Evolutionary conservation across 2,888 invertebrate genomes (phyloP).

Genomic region (Andrena marginata): DNA sequence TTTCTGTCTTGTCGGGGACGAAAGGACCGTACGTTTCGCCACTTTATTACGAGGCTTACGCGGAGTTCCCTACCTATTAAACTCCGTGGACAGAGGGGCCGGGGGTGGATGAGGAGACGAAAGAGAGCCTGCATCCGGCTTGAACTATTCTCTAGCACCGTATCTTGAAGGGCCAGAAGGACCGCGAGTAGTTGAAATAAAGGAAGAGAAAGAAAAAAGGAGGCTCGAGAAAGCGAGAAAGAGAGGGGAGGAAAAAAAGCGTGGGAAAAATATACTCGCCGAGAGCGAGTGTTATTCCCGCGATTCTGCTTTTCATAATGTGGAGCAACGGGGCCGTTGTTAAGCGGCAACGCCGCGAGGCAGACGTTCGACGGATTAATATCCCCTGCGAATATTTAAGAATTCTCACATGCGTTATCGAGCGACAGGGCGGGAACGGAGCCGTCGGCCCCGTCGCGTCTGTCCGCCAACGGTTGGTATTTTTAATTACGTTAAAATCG

Average conservation of each 20-base stretch:
- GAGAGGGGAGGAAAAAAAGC: neutral
- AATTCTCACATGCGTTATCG: constrained; percentile 17
- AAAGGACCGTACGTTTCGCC: constrained; percentile 69
- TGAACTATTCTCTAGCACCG: constrained; percentile 39
- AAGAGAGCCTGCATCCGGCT: constrained; percentile 57
- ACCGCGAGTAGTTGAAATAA: constrained; percentile 19
- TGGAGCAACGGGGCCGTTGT: constrained; percentile 33
- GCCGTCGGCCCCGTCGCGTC: neutral
- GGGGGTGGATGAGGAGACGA: constrained; percentile 21
- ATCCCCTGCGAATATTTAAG: constrained; percentile 16
- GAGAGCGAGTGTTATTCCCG: neutral
- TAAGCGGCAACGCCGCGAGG: constrained; percentile 32
- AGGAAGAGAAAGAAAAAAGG: neutral
- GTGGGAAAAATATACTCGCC: neutral
- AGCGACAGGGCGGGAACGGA: too few relatives aligned
- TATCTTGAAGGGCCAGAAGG: constrained; percentile 43
- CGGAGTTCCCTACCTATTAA: constrained; percentile 71
- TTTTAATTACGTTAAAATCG: constrained; percentile 61
- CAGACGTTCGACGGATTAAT: constrained; percentile 25
- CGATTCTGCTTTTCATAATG: constrained; percentile 20
- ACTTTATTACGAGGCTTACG: constrained; percentile 74
- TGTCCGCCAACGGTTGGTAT: constrained; percentile 15
- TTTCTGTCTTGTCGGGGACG: constrained; percentile 45
- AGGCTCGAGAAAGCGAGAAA: too few relatives aligned
- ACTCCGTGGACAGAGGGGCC: constrained; percentile 39